phyloP scores from a whole-genome alignment of 1,140 invertebrate species.

The Diorhabda sublineata region DNA sequence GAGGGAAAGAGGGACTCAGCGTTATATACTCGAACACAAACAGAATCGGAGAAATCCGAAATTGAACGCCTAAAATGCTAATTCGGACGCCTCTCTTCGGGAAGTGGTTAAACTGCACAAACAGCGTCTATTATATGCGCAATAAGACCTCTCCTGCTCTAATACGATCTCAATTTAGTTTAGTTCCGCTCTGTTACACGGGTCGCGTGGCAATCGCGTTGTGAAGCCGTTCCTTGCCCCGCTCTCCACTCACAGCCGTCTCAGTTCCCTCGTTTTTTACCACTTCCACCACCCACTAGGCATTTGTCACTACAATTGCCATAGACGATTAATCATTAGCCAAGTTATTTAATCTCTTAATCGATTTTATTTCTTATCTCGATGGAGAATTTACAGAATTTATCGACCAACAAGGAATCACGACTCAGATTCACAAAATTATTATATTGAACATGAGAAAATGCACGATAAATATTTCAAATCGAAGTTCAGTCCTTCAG shows the following conservation, averaged over 20 bases:
- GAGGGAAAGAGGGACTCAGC: neutral
- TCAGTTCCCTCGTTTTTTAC: constrained; percentile 8
- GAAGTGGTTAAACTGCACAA: constrained; percentile 50
- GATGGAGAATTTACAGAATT: neutral
- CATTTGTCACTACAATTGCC: constrained; percentile 21
- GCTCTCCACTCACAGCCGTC: neutral
- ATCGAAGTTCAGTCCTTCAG: no score
- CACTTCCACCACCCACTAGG: neutral
- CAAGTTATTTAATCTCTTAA: constrained; percentile 14
- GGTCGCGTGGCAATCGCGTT: constrained; percentile 47
- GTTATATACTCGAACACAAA: constrained; percentile 28
- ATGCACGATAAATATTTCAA: no score
- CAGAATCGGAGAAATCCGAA: constrained; percentile 41
- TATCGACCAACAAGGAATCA: neutral
- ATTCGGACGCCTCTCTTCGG: constrained; percentile 45
- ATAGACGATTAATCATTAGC: constrained; percentile 19
- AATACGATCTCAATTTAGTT: constrained; percentile 51
- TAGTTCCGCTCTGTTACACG: constrained; percentile 50
- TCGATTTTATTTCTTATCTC: constrained; percentile 6
- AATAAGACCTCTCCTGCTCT: constrained; percentile 48
- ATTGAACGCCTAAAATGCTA: constrained; percentile 47
- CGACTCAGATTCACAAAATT: no score
- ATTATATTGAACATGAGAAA: no score
- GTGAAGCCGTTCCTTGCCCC: constrained; percentile 18
- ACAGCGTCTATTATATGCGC: constrained; percentile 50